These are phyloP conservation scores for Coluber constrictor DNA, from an alignment of 2,797 vertebrate genomes.

Conservation along the genomic window DNA sequence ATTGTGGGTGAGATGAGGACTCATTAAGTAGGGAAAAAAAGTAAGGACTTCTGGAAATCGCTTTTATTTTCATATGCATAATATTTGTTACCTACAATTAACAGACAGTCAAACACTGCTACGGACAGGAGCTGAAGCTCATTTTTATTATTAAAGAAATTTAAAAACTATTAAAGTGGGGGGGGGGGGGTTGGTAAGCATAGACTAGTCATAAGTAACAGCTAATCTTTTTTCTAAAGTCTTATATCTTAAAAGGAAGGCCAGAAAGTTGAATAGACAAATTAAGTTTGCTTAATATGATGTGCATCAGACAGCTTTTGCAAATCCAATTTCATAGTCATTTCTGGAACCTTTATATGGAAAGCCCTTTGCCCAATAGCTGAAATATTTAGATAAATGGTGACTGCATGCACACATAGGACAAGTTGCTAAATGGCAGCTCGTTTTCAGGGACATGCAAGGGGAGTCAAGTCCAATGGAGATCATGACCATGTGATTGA, in stretches of 20 bases:
- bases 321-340: background rate
- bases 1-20: slow-evolving; percentile 21
- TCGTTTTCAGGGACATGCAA: background rate
- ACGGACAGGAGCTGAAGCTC: background rate
- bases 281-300: background rate
- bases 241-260: background rate
- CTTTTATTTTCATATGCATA: background rate
- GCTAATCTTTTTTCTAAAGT: background rate
- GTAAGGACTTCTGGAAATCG: background rate
- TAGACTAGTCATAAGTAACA: background rate
- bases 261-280: background rate
- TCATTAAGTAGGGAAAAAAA: background rate
- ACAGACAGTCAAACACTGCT: background rate
- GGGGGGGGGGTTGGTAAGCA: background rate
- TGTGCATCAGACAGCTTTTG: background rate
- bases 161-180: background rate
- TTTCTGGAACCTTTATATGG: background rate
- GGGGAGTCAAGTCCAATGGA: background rate
- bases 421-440: background rate
- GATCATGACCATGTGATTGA: background rate
- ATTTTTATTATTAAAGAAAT: background rate
- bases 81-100: background rate
- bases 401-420: background rate
- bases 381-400: background rate
- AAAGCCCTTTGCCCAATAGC: background rate